Percentiles rank a stretch among this genome's conserved stretches.
phyloP scores from a whole-genome alignment of 2,113 vertebrate genomes.

The Ancistrus triradiatus region DNA sequence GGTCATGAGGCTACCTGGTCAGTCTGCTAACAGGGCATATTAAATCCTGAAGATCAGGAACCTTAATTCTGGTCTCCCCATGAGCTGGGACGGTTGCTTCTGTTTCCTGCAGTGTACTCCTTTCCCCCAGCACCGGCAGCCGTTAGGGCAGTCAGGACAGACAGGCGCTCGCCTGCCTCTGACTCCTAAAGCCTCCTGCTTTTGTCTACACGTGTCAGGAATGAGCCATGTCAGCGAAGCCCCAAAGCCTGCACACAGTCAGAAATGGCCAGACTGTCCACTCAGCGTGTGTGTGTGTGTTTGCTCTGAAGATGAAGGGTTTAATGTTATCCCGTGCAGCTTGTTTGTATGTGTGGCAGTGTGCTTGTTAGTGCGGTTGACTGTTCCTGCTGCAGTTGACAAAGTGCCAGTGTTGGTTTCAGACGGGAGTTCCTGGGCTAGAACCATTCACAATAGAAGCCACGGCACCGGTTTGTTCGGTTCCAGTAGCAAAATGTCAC shows the following conservation, averaged over 20 bases:
- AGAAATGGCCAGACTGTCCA: slow-evolving; percentile 37
- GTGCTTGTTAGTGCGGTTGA: neutral
- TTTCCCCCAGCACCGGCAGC: neutral
- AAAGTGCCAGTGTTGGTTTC: neutral
- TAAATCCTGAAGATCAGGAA: neutral
- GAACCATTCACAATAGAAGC: too few relatives aligned
- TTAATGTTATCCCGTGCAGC: slow-evolving; percentile 12
- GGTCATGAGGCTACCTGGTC: too few relatives aligned
- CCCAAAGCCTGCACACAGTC: slow-evolving; percentile 33
- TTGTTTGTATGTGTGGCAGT: slow-evolving; percentile 12
- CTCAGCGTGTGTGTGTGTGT: slow-evolving; percentile 42
- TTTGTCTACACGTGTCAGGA: slow-evolving; percentile 47
- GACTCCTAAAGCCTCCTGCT: slow-evolving; percentile 36
- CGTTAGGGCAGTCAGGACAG: slow-evolving; percentile 14
- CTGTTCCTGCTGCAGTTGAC: neutral
- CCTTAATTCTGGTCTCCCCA: neutral
- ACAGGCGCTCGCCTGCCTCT: slow-evolving; percentile 30
- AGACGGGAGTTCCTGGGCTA: too few relatives aligned
- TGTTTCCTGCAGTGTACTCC: neutral
- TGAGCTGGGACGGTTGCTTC: neutral
- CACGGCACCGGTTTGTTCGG: too few relatives aligned
- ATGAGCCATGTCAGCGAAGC: slow-evolving; percentile 54
- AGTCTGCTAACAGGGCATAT: too few relatives aligned
- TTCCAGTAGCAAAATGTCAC: too few relatives aligned
- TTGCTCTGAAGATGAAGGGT: slow-evolving; percentile 12